Conservation (phyloP, 1,140 invertebrate species). For the Drosophila bifasciata region DNA sequence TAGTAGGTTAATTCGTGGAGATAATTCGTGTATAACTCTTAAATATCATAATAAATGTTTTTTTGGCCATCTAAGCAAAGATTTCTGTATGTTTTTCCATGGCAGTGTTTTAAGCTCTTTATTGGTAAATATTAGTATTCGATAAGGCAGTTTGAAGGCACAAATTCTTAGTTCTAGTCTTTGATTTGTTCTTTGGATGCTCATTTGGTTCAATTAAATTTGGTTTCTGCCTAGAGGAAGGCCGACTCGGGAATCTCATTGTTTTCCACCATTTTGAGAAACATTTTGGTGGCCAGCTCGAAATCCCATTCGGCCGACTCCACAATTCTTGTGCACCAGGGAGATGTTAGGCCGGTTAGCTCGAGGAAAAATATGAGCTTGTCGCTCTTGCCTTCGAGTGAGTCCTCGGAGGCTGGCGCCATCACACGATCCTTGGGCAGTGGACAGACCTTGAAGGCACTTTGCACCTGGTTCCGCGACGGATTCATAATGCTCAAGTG, state of each 20-base stretch:
- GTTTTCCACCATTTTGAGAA: constrained; percentile 25
- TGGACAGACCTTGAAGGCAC: constrained; percentile 57
- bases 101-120: neutral
- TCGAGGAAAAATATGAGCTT: constrained; percentile 69
- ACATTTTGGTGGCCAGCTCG: constrained; percentile 45
- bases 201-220: too few species aligned
- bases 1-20: too few species aligned
- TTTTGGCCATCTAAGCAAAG: constrained; percentile 45
- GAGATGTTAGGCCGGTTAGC: constrained; percentile 57
- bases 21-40: constrained; percentile 17
- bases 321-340: constrained; percentile 73
- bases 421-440: neutral
- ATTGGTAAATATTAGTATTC: too few species aligned
- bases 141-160: neutral
- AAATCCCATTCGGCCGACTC: constrained; percentile 70
- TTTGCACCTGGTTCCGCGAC: constrained; percentile 36
- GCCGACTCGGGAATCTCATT: constrained; percentile 50
- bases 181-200: neutral
- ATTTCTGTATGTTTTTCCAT: neutral
- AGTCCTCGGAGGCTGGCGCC: constrained; percentile 24
- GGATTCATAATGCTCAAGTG: constrained; percentile 60
- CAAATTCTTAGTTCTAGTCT: neutral
- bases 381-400: constrained; percentile 50
- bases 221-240: constrained; percentile 6
- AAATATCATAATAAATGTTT: constrained; percentile 54